Evolutionary conservation across 2,797 vertebrate genomes (phyloP).

Genomic region (Sandelia bainsii): DNA sequence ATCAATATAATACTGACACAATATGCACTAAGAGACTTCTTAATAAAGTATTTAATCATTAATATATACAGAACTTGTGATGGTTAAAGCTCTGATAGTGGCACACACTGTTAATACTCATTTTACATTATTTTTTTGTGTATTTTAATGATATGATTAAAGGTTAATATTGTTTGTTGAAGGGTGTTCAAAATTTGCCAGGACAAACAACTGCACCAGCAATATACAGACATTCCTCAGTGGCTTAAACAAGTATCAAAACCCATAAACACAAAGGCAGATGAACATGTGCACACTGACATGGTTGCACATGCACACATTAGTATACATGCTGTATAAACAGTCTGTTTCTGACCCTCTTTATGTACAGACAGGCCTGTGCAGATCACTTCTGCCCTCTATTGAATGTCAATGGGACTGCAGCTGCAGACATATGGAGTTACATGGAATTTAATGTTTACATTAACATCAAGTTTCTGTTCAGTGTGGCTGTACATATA

Average conservation of each 20-base stretch:
- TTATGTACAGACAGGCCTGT: slow-evolving; percentile 36
- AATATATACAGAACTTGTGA: neutral
- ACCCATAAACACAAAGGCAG: slow-evolving; percentile 25
- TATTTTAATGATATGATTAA: slow-evolving; percentile 1
- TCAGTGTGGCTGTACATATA: neutral
- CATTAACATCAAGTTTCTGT: slow-evolving; percentile 20
- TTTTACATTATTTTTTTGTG: too few species aligned
- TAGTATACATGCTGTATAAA: slow-evolving; percentile 12
- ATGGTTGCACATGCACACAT: slow-evolving; percentile 21
- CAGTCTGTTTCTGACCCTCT: slow-evolving; percentile 25
- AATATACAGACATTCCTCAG: slow-evolving; percentile 33
- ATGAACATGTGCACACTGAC: slow-evolving; percentile 22
- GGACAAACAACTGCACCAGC: slow-evolving; percentile 39
- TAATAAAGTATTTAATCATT: neutral
- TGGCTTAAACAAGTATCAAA: slow-evolving; percentile 40
- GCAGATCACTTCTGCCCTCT: slow-evolving; percentile 93
- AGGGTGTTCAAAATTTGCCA: slow-evolving; percentile 44
- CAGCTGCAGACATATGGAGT: slow-evolving; percentile 25
- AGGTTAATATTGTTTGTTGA: slow-evolving; percentile 2
- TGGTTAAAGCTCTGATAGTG: neutral
- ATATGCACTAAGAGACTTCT: neutral
- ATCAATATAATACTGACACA: neutral
- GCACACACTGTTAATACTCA: neutral
- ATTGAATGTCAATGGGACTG: slow-evolving; percentile 76
- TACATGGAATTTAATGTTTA: slow-evolving; percentile 6